A percentile compares a stretch with the other conserved stretches of the same genome.
These are phyloP conservation scores for Prorops nasuta DNA, from an alignment of 1,140 invertebrate genomes.

Conservation along the genomic window DNA sequence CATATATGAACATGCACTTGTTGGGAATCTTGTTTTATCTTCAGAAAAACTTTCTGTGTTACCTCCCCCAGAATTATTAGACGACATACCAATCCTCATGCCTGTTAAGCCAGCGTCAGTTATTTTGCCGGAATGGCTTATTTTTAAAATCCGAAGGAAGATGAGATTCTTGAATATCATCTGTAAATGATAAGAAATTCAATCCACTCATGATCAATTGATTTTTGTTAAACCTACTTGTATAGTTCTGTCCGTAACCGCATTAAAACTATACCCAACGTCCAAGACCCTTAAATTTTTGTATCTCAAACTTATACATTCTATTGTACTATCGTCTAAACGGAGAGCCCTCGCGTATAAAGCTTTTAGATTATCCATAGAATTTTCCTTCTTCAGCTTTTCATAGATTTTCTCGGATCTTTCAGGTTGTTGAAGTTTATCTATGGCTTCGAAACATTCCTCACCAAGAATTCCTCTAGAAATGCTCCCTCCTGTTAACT, in stretches of 20 bases:
- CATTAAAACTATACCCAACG: slow-evolving; percentile 66
- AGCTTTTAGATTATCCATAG: slow-evolving; percentile 42
- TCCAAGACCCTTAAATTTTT: slow-evolving; percentile 63
- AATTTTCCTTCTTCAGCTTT: background rate
- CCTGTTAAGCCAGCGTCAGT: slow-evolving; percentile 68
- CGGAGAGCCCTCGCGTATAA: slow-evolving; percentile 64
- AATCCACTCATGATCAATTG: background rate
- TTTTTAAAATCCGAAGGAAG: slow-evolving; percentile 60
- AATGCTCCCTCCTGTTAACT: slow-evolving; percentile 63
- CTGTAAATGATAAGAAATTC: slow-evolving; percentile 33
- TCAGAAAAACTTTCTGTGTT: too few relatives aligned
- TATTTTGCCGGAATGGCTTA: slow-evolving; percentile 67
- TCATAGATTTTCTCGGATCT: background rate
- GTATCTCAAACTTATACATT: slow-evolving; percentile 58
- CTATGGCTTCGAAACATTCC: background rate
- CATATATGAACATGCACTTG: slow-evolving; percentile 63
- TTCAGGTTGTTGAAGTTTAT: slow-evolving; percentile 22
- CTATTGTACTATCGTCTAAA: slow-evolving; percentile 63
- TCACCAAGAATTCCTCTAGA: slow-evolving; percentile 56
- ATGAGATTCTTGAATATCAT: slow-evolving; percentile 64
- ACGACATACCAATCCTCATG: too few relatives aligned
- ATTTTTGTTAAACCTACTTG: slow-evolving; percentile 20
- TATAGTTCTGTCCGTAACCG: slow-evolving; percentile 66
- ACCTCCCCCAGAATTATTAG: too few relatives aligned
- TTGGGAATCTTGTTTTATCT: too few relatives aligned